phyloP scores from a whole-genome alignment of 2,113 vertebrate genomes.

The Bombycilla garrulus region DNA sequence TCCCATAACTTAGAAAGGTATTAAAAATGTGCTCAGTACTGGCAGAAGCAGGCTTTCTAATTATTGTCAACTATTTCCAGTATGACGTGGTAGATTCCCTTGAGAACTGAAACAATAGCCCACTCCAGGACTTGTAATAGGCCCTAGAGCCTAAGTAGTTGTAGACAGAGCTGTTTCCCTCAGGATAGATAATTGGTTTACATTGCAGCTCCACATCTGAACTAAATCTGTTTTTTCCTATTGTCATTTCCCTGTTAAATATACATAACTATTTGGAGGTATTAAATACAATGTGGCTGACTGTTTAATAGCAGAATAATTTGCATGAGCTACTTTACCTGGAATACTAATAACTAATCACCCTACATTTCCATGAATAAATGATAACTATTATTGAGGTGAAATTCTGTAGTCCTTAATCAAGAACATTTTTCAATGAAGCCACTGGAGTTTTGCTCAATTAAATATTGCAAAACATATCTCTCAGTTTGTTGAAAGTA shows the following conservation, averaged over 20 bases:
- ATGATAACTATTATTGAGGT: constrained; percentile 69
- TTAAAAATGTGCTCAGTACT: constrained; percentile 82
- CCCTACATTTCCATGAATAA: constrained; percentile 64
- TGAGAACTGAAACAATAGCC: constrained; percentile 80
- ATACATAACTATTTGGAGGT: constrained; percentile 76
- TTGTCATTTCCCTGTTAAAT: constrained; percentile 76
- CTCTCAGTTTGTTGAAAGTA: constrained; percentile 64
- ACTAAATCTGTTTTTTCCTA: constrained; percentile 75
- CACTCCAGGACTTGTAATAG: constrained; percentile 82
- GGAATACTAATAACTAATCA: constrained; percentile 71
- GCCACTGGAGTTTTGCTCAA: constrained; percentile 40
- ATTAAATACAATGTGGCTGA: constrained; percentile 69
- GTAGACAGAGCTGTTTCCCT: constrained; percentile 82
- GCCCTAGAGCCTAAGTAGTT: constrained; percentile 83
- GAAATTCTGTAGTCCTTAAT: constrained; percentile 52
- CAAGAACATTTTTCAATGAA: constrained; percentile 44
- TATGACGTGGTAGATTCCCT: constrained; percentile 84
- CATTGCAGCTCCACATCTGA: constrained; percentile 81
- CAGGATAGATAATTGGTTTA: constrained; percentile 85
- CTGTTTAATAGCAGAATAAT: constrained; percentile 73
- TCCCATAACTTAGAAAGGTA: constrained; percentile 83
- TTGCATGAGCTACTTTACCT: constrained; percentile 70
- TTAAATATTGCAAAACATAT: constrained; percentile 41
- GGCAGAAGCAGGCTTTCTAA: constrained; percentile 83
- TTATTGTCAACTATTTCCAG: constrained; percentile 84